Conservation (phyloP, 2,113 vertebrate species). For the Rana temporaria region DNA sequence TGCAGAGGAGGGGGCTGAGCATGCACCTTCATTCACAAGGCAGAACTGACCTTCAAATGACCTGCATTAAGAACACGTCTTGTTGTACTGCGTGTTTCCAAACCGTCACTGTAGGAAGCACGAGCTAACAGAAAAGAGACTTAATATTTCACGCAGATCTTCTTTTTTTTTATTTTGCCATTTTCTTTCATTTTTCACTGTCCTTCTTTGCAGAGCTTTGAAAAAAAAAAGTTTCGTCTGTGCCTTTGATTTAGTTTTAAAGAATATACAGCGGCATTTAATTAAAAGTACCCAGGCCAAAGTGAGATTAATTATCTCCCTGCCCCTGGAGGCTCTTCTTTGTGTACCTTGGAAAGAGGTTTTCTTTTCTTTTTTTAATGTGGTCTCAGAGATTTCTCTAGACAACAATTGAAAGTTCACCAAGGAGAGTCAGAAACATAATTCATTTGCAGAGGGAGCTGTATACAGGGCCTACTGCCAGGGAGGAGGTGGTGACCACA, state of each 20-base stretch:
- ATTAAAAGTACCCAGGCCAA: constrained; percentile 58
- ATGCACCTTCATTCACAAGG: constrained; percentile 3
- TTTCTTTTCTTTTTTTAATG: constrained; percentile 58
- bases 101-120: constrained; percentile 25
- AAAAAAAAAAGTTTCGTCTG: constrained; percentile 47
- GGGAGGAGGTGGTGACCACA: constrained; percentile 43
- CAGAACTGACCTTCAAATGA: constrained; percentile 47
- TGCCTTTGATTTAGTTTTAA: constrained; percentile 58
- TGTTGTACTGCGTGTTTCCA: neutral
- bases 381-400: constrained; percentile 57
- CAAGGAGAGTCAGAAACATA: constrained; percentile 47
- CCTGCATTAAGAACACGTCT: constrained; percentile 35
- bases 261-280: constrained; percentile 57
- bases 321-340: constrained; percentile 56
- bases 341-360: constrained; percentile 56
- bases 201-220: constrained; percentile 52
- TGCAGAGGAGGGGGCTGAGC: neutral
- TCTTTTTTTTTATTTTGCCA: constrained; percentile 20
- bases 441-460: constrained; percentile 45
- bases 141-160: constrained; percentile 53
- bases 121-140: constrained; percentile 28
- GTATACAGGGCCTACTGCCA: constrained; percentile 33
- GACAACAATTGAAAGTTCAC: constrained; percentile 58
- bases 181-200: constrained; percentile 57
- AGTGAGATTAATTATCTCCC: constrained; percentile 57